Base-by-base conservation (phyloP, 2,888 invertebrate species). In the Xestia xanthographa region DNA sequence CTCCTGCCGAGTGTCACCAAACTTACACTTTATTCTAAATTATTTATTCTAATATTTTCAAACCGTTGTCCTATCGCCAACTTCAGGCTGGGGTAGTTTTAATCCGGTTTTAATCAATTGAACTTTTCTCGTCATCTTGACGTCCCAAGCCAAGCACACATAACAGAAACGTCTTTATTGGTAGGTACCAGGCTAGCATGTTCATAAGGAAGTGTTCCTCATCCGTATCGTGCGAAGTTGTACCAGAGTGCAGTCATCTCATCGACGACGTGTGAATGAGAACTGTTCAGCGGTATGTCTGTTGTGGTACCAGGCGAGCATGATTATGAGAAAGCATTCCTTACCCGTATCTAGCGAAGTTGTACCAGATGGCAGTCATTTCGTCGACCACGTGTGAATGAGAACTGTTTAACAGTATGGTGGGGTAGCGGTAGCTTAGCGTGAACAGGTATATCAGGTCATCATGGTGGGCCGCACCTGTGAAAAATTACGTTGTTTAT, bases 401-500 rank as follows among this genome's bases (percentile, higher is more conserved):
- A 0, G 91, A 91, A 26, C 92, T 93, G 72, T 76, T 86, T 53
- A 77, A 79, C 22, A 89, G 82, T 72, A 97, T 95, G 71, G 86
- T 90, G 0, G 97, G 96, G 89, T 91, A 95, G 26, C 86, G 86
- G 89, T 91, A 93, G 78, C 91, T 90, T 84, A 95, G 90, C 8
- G 93, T 92, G 90, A 97, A 97, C 62, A 97, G 80, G 89, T 97
- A 97, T 81, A 97, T 90, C 62, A 97, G 89, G 87, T 97, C 97
- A 75, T 97, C 95, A 80, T 95, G 95, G 77, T 95, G 95, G 4
- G 93, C 92, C 0, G 92, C 93, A 2, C 92, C 97, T 97, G 63
- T 1, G 0, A 1, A n/a, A 12, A 60, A 41, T 9, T 2, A 22
- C 12, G 17, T n/a, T 11, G 1, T 26, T 58, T 29, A 34, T 9